Percentiles rank a stretch among this genome's conserved stretches.
These are phyloP conservation scores for Megalurothrips usitatus DNA, from an alignment of 2,888 invertebrate species.

Conservation along the genomic window DNA sequence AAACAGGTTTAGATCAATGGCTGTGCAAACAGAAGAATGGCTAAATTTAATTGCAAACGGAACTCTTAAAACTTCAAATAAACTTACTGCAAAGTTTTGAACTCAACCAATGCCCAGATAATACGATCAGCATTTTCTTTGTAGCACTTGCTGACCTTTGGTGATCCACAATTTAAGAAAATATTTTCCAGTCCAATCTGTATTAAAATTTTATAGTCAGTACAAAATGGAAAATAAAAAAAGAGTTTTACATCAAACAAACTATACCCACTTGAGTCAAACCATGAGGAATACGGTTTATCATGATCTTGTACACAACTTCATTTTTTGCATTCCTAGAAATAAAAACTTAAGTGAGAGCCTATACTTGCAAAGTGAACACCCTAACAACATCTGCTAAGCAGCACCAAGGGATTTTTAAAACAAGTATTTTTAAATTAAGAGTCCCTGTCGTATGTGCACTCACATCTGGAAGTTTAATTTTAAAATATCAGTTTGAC, in stretches of 20 bases:
- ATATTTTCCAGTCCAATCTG: conserved; percentile 9
- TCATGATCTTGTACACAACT: neutral
- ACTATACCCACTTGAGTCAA: neutral
- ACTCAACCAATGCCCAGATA: neutral
- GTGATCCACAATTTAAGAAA: neutral
- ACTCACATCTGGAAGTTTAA: too few relatives aligned
- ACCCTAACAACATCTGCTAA: neutral
- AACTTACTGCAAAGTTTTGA: neutral
- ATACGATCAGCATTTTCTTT: neutral
- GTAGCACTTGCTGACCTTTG: neutral
- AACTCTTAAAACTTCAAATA: too few relatives aligned
- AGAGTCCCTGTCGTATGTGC: too few relatives aligned
- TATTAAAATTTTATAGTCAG: neutral
- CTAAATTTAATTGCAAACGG: neutral
- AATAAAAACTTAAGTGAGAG: neutral
- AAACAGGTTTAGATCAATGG: neutral
- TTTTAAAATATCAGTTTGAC: too few relatives aligned
- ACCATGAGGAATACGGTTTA: neutral
- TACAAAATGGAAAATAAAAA: neutral
- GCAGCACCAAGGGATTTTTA: neutral
- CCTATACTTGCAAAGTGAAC: too few relatives aligned
- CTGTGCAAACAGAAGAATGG: neutral
- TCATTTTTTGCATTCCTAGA: neutral
- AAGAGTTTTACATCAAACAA: neutral
- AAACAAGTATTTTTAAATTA: too few relatives aligned